phyloP scores from a whole-genome alignment of 1,140 invertebrate species.

The Magallana ariakensis region DNA sequence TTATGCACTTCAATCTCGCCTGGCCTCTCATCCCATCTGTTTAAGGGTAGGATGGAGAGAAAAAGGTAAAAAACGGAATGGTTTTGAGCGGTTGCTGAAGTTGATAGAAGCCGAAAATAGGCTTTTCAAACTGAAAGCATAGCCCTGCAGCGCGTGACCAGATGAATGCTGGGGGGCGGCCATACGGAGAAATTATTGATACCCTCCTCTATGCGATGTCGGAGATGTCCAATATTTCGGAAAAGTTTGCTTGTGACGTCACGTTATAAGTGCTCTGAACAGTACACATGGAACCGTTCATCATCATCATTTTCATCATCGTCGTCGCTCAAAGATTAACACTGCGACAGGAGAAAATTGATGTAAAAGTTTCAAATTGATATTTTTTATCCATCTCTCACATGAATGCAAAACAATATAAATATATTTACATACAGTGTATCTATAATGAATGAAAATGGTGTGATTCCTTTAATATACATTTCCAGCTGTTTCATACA shows the following conservation, averaged over 20 bases:
- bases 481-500: too few species aligned
- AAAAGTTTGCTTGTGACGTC: background rate
- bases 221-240: conserved; percentile 7
- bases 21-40: background rate
- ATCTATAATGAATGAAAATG: too few species aligned
- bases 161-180: background rate
- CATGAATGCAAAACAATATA: too few species aligned
- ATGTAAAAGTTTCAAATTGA: too few species aligned
- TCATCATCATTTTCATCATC: background rate
- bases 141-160: conserved; percentile 5
- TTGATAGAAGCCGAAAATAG: background rate
- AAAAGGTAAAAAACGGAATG: conserved; percentile 16
- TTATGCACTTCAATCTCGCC: conserved; percentile 13
- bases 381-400: too few species aligned
- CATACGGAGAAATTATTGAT: conserved; percentile 8
- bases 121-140: background rate
- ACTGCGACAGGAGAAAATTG: too few species aligned
- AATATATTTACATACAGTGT: too few species aligned
- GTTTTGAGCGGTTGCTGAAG: background rate
- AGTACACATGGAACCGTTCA: background rate
- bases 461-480: too few species aligned
- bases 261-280: background rate
- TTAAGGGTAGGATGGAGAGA: background rate
- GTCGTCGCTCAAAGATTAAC: too few species aligned
- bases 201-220: background rate